phyloP scores from a whole-genome alignment of 2,888 invertebrate species.

The Drosophila rellima region DNA sequence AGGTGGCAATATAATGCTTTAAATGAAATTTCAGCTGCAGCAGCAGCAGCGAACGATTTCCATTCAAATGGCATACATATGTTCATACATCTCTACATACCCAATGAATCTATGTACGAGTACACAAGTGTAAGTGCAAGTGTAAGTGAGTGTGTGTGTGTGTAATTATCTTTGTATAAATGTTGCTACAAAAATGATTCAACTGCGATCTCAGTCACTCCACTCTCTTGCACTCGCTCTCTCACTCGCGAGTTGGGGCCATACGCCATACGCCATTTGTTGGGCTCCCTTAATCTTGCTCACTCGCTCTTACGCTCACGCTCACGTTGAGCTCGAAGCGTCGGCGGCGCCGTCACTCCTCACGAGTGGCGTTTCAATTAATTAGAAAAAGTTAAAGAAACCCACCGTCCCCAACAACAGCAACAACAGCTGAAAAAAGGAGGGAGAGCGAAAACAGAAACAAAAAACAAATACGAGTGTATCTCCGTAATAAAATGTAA shows the following conservation, averaged over 20 bases:
- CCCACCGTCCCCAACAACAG: slow-evolving; percentile 23
- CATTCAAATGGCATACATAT: slow-evolving; percentile 62
- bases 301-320: slow-evolving; percentile 19
- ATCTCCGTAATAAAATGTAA: slow-evolving; percentile 82
- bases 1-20: slow-evolving; percentile 61
- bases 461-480: slow-evolving; percentile 70
- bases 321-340: slow-evolving; percentile 39
- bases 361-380: slow-evolving; percentile 82
- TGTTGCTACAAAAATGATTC: slow-evolving; percentile 61
- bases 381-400: slow-evolving; percentile 82
- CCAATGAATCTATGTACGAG: slow-evolving; percentile 21
- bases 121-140: not conserved
- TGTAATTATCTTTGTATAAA: slow-evolving; percentile 45
- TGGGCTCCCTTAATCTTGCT: slow-evolving; percentile 11
- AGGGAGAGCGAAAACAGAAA: slow-evolving; percentile 37
- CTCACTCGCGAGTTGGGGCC: slow-evolving; percentile 9
- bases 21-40: slow-evolving; percentile 54
- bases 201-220: slow-evolving; percentile 32
- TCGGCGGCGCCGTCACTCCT: slow-evolving; percentile 70
- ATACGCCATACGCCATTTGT: slow-evolving; percentile 9
- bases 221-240: slow-evolving; percentile 27
- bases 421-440: slow-evolving; percentile 15
- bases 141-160: slow-evolving; percentile 11
- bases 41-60: slow-evolving; percentile 46
- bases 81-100: slow-evolving; percentile 54